Base-by-base conservation (phyloP, 1,140 invertebrate genomes). In the Trypoxylus dichotomus region DNA sequence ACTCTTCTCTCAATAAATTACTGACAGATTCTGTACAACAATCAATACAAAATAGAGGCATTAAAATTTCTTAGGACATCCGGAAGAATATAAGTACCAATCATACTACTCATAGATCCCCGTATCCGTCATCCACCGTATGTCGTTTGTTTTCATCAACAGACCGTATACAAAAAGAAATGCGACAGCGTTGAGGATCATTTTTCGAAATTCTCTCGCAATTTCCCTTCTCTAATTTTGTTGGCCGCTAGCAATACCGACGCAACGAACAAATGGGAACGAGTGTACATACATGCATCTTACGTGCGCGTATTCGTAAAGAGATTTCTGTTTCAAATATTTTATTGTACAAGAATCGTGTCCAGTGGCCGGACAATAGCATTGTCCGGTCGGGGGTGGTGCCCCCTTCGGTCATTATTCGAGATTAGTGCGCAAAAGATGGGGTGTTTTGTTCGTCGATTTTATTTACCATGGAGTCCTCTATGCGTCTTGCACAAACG, bases 401-500 rank as follows among this genome's bases (percentile, higher is more conserved):
- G 60, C 60, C 60, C 60, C 60, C 60, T 68, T 54, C 2, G 60
- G 60, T 68, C 60, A 68, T 68, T 68, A 68, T 68, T 68, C 60
- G 60, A 68, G 60, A 68, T 68, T 68, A 68, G 60, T 29, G 60
- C 60, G 60, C 24, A 19, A 19, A 68, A 68, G 60, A 68, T 68
- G 60, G 60, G 60, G 60, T 68, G 60, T 68, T 68, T 68, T 68
- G 60, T 68, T 68, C 60, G 60, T 68, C 60, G 60, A 68, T 24
- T 68, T 68, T 68, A 68, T 68, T 68, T 68, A 68, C 60, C 60
- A 29, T 68, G 60, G 10, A 54, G 3, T 54, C 47, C 15, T 19
- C n/a, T 54, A 19, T 54, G 19, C 15, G 19, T 24, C 19, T 25
- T 27, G 7, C 25, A 29, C 60, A 24, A 24, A 68, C 11, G 60